Base-by-base conservation (phyloP, 2,888 invertebrate species). In the Apodemia duryi region DNA sequence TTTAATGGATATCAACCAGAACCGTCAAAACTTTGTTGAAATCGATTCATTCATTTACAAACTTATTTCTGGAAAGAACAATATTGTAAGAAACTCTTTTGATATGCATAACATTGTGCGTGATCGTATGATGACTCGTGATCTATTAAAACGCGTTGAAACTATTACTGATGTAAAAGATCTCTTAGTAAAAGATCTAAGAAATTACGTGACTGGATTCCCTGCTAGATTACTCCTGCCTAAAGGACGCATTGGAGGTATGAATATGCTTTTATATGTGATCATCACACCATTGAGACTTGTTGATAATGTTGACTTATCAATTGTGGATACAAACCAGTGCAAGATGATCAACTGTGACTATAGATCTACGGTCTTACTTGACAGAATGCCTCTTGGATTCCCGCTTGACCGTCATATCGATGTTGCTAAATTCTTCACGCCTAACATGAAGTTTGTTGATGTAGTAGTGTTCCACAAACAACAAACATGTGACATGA, bases 371-470 rank as follows among this genome's bases (percentile, higher is more conserved):
- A 87, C 85, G 65, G 80, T 84, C 1, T 74, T 88, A 77, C 85
- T 94, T 62, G 95, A 96, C 80, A 92, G 90, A 71, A 92, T 93
- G 80, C 93, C 95, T 61, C 89, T 94, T 75, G 95, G 95, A 65
- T 96, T 94, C 92, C 96, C 96, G 69, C 93, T 96, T 78, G 96
- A 96, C 79, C 94, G 95, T 73, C 86, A 88, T 32, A 93, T 95
- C 75, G 88, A 94, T 61, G 87, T 93, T 61, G 84, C 84, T 63
- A 88, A 86, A 69, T 95, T 94, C 92, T 91, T 91, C 71, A 94
- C 94, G 28, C 93, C 95, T 54, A 96, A 96, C 86, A 94, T 94
- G 87, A 93, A 90, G 81, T 94, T 94, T 80, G 91, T 94, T 72
- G 94, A 95, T 73, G 92, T 94, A 6, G 87, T 88, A 71, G 91